A percentile compares a stretch with the other conserved stretches of the same genome.
phyloP scores from a whole-genome alignment of 2,113 vertebrate species.

The Jaculus jaculus region DNA sequence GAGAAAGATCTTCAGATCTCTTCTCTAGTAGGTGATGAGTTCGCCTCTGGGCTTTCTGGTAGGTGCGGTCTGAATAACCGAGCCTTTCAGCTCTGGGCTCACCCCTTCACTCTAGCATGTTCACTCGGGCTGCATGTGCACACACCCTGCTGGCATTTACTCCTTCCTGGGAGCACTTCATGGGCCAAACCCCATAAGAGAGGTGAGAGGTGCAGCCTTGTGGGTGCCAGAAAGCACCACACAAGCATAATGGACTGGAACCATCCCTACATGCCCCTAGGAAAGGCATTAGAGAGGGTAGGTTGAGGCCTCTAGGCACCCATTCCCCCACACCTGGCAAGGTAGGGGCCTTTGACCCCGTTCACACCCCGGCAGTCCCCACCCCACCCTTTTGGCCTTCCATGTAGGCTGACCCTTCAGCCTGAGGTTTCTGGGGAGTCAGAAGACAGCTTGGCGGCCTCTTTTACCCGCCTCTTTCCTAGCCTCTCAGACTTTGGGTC shows the following conservation, averaged over 20 bases:
- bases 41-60: not conserved
- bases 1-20: not conserved
- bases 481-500: slow-evolving; percentile 25
- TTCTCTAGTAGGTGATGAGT: not conserved
- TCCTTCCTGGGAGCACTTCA: not conserved
- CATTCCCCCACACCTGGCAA: not conserved
- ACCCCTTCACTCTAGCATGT: not conserved
- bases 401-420: not conserved
- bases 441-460: slow-evolving; percentile 30
- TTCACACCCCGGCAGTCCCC: not conserved
- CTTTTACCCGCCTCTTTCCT: not conserved
- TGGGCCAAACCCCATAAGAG: not conserved
- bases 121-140: too few relatives aligned
- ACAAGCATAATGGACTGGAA: not conserved
- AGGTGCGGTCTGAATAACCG: not conserved
- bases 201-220: not conserved
- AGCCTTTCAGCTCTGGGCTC: not conserved
- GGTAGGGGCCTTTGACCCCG: slow-evolving; percentile 11
- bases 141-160: not conserved
- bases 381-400: not conserved
- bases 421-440: not conserved
- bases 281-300: not conserved
- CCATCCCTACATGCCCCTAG: not conserved
- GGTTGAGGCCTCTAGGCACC: not conserved
- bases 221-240: not conserved